These are phyloP conservation scores for Schizothorax lantsangensis DNA, from an alignment of 2,797 vertebrate genomes.

Conservation along the genomic window DNA sequence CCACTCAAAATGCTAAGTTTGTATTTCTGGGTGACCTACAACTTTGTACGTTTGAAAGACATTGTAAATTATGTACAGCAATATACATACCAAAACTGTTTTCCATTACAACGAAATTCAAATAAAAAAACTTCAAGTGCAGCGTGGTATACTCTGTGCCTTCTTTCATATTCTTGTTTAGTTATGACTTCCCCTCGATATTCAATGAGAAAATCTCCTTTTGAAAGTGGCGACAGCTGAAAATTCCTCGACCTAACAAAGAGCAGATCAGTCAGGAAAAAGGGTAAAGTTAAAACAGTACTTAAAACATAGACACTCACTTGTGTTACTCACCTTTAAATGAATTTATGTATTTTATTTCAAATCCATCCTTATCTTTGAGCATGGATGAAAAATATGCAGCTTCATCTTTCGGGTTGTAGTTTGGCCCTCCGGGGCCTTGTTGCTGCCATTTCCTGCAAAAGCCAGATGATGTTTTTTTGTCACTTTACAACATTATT, in stretches of 20 bases:
- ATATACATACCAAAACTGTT: conserved; percentile 13
- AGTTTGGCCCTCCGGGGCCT: too few species aligned
- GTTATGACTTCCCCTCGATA: too few species aligned
- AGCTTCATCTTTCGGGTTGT: too few species aligned
- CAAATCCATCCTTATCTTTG: too few species aligned
- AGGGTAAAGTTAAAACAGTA: too few species aligned
- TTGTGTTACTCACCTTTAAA: too few species aligned
- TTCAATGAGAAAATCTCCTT: conserved; percentile 5
- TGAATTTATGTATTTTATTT: too few species aligned
- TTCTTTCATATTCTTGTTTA: conserved; percentile 2
- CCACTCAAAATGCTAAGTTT: not conserved
- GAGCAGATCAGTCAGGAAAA: not conserved
- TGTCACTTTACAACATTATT: too few species aligned
- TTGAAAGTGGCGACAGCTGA: conserved; percentile 7
- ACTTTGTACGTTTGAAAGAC: not conserved
- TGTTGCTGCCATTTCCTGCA: too few species aligned
- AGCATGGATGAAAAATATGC: too few species aligned
- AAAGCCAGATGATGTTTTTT: too few species aligned
- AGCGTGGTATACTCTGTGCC: not conserved
- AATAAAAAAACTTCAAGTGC: not conserved
- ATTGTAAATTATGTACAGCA: conserved; percentile 1
- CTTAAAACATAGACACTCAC: too few species aligned
- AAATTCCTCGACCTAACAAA: not conserved
- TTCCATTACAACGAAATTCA: not conserved
- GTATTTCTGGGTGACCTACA: not conserved